Evolutionary conservation across 2,113 vertebrate genomes (phyloP).

Genomic region (Caracal caracal): DNA sequence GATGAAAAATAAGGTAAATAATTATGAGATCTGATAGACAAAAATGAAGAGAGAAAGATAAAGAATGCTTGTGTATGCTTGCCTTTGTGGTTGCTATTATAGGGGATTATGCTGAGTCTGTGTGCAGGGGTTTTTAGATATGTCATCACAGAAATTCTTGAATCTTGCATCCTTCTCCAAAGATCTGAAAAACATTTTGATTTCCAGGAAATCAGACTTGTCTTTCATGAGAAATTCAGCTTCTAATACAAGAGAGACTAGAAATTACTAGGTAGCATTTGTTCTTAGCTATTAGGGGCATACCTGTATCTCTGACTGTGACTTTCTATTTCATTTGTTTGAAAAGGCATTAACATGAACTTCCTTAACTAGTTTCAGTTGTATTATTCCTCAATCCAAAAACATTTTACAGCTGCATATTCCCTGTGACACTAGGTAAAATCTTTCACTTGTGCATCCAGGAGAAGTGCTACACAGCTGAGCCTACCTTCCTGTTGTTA

Average conservation of each 20-base stretch:
- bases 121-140: neutral
- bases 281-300: neutral
- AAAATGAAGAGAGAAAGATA: neutral
- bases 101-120: neutral
- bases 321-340: neutral
- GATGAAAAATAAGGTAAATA: conserved; percentile 43
- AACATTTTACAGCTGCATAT: neutral
- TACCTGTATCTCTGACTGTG: neutral
- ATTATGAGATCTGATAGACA: neutral
- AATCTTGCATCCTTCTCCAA: neutral
- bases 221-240: conserved; percentile 9
- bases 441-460: neutral
- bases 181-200: conserved; percentile 10
- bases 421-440: neutral
- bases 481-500: neutral
- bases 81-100: neutral
- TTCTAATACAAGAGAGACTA: neutral
- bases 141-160: neutral
- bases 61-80: neutral
- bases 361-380: neutral
- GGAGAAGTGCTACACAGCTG: neutral
- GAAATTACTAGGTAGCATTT: neutral
- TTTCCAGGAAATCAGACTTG: conserved; percentile 1
- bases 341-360: neutral
- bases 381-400: neutral